Evolutionary conservation across 1,140 invertebrate species (phyloP), one percentile per base, ranked within the genome.

Genomic region (Brachionus rotundiformis): DNA sequence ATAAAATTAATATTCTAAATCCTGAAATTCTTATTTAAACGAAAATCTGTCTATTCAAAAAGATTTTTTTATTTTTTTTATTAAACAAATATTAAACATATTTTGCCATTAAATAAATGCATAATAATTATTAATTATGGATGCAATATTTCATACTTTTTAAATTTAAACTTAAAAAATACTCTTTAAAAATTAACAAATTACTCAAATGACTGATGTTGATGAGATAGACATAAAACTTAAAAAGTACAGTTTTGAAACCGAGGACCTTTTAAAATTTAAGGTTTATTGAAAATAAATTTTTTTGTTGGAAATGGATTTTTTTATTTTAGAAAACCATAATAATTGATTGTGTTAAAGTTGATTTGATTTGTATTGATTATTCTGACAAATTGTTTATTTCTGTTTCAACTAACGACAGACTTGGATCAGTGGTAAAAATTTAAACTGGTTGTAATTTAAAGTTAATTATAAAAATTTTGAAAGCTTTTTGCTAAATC

Each of bases 311-410:
- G 19, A 49, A 6, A 39, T n/a, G n/a, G n/a, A n/a, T n/a, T n/a
- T n/a, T n/a, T n/a, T 36, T 36, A 31, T 54, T 19, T 36, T 29
- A 79, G 76, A 79, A 59, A 79, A n/a, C 25, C 39, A 33, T 59
- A 11, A 31, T 25, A 27, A 39, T 79, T 16, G 27, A 79, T 25
- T 36, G 29, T 11, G 29, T 10, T 10, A 79, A 54, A 39, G 36
- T 79, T 16, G 76, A 79, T 59, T 13, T 79, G 23, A 41, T 79
- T 79, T 79, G 76, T 25, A 79, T 79, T 39, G 76, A 79, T 63
- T 79, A 79, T 79, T 59, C 76, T 23, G 59, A 79, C 25, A 79
- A 79, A 59, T 23, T 79, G 2, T 79, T 79, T 19, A 54, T 79
- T 36, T 79, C 76, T 25, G 19, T 79, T 11, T 79, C 76, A n/a